A percentile compares a stretch with the other conserved stretches of the same genome.
phyloP scores from a whole-genome alignment of 2,113 vertebrate species.

The Passer montanus region DNA sequence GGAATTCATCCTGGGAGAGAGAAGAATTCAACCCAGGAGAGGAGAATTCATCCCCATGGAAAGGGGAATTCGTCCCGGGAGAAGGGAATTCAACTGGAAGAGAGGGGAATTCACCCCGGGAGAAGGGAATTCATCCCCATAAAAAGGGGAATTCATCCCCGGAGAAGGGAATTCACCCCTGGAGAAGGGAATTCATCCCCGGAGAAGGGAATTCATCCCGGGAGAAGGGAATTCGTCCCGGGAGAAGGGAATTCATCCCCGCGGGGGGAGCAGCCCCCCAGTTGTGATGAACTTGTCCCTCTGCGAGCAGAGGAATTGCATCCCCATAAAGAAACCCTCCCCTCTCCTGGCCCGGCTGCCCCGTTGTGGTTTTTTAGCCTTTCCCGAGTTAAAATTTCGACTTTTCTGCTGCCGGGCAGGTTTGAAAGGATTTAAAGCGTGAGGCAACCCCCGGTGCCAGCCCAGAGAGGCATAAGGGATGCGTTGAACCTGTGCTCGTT shows the following conservation, averaged over 20 bases:
- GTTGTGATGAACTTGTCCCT: slow-evolving; percentile 17
- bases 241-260: too few relatives aligned
- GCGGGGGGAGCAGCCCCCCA: not conserved
- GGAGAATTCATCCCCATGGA: too few relatives aligned
- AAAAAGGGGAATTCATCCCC: too few relatives aligned
- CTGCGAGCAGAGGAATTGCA: not conserved
- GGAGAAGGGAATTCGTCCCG: not conserved
- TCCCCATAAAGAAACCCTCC: not conserved
- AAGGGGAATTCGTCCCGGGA: too few relatives aligned
- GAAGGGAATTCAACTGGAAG: too few relatives aligned
- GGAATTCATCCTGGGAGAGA: too few relatives aligned
- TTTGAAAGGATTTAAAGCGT: not conserved
- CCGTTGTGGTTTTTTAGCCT: not conserved
- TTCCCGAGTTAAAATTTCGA: not conserved
- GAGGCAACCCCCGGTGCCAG: not conserved
- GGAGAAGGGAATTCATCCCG: too few relatives aligned
- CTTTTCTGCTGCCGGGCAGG: not conserved
- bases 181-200: too few relatives aligned
- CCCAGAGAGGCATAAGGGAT: not conserved
- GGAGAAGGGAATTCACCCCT: too few relatives aligned
- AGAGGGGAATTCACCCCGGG: too few relatives aligned
- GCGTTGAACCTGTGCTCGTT: not conserved
- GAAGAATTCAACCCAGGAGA: too few relatives aligned
- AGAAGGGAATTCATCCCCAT: too few relatives aligned
- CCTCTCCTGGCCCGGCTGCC: not conserved